Evolutionary conservation across 2,888 invertebrate species (phyloP).

Genomic region (Hoplodrina blanda): DNA sequence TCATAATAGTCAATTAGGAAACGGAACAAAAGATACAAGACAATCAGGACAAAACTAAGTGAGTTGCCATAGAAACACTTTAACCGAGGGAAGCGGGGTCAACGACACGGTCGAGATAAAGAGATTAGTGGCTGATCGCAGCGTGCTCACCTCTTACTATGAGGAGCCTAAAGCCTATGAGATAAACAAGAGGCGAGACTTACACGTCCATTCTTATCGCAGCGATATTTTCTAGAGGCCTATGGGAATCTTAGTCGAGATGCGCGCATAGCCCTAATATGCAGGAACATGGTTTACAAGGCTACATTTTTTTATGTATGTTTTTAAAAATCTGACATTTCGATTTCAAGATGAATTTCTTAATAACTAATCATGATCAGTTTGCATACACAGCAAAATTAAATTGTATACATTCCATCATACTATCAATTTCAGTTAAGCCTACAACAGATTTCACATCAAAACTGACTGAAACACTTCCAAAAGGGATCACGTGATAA

Average conservation of each 20-base stretch:
- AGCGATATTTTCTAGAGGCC: constrained; percentile 15
- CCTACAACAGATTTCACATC: constrained; percentile 22
- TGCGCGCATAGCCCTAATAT: background rate
- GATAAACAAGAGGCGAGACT: constrained; percentile 41
- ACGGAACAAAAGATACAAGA: constrained; percentile 20
- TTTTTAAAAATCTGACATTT: too few relatives aligned
- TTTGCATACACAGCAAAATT: too few relatives aligned
- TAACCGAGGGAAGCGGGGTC: constrained; percentile 37
- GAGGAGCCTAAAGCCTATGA: constrained; percentile 35
- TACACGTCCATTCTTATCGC: constrained; percentile 22
- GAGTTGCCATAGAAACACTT: constrained; percentile 20
- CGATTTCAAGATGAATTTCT: too few relatives aligned
- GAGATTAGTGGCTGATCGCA: constrained; percentile 59
- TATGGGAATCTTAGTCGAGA: background rate
- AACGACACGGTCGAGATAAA: constrained; percentile 57
- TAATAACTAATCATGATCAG: too few relatives aligned
- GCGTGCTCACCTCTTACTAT: constrained; percentile 39
- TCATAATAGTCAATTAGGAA: constrained; percentile 14
- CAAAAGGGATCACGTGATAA: constrained; percentile 26
- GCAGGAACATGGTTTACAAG: background rate
- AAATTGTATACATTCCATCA: too few relatives aligned
- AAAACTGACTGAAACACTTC: constrained; percentile 26
- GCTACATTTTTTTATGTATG: too few relatives aligned
- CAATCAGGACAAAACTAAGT: constrained; percentile 34
- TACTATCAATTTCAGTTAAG: constrained; percentile 14